Base-by-base conservation (phyloP, 2,888 invertebrate genomes). In the Yponomeuta malinellus region DNA sequence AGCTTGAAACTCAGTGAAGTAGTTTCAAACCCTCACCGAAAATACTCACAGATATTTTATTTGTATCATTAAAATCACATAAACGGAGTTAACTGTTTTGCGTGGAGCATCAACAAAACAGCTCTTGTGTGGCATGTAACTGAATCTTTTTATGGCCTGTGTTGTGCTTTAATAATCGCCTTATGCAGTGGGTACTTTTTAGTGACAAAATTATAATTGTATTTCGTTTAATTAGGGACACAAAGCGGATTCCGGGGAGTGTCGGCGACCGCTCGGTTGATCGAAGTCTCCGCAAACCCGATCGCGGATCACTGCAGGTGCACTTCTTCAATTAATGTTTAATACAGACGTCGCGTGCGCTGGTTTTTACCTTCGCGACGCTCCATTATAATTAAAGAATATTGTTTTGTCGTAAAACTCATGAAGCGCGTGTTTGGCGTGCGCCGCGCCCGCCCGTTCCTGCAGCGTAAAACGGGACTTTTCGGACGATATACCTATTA, bases 261-360 rank as follows among this genome's bases (percentile, higher is more conserved):
- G 43, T 43, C 43, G 43, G 43, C 76, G 78, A 78, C 79, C 78
- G 74, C 78, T 76, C 78, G 75, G 81, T 80, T 84, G 85, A 84
- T 84, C 83, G 82, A 83, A 82, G 81, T 79, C 75, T 73, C 76
- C 76, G 71, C 63, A 79, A 83, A 82, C 83, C 78, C 78, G 83
- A 79, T 79, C 79, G 77, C 75, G 77, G 78, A 77, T 77, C 76
- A 72, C 77, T 74, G 91, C 91, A 91, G 90, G 89, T 91, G 91
- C 90, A 86, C 68, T 82, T 85, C 81, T 86, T 87, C 85, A 88
- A 90, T 91, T 90, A 88, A 90, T 89, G 84, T 88, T 90, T 89
- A 89, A 91, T 89, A 89, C 89, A 91, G 89, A 87, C 88, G 89
- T 91, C 91, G 89, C 87, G 88, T 89, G 89, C 84, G 84, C 82